Evolutionary conservation across 2,113 vertebrate species (phyloP).

Genomic region (Tupaia chinensis): DNA sequence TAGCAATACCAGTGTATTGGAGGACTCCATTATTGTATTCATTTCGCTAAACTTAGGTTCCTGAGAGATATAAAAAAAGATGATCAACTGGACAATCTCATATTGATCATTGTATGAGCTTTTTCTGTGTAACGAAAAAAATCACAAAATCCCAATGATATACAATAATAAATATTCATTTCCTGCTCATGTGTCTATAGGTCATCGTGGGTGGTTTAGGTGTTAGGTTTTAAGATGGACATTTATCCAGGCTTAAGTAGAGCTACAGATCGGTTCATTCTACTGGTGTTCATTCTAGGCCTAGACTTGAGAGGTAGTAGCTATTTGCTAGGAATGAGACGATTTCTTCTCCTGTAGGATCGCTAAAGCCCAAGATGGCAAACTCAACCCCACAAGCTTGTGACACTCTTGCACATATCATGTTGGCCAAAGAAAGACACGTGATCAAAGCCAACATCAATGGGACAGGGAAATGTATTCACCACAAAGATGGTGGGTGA

Average conservation of each 20-base stretch:
- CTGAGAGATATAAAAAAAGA: neutral
- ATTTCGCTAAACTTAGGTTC: neutral
- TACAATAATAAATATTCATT: neutral
- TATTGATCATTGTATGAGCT: neutral
- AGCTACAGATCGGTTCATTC: neutral
- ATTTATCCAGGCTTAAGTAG: neutral
- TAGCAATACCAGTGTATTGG: neutral
- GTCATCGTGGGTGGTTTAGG: neutral
- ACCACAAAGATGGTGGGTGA: neutral
- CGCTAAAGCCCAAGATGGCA: neutral
- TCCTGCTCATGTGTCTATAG: neutral
- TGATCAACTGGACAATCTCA: neutral
- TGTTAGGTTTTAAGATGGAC: neutral
- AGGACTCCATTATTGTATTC: neutral
- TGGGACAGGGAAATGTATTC: neutral
- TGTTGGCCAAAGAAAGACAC: neutral
- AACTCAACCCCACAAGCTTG: neutral
- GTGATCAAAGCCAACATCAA: neutral
- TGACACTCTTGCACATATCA: neutral
- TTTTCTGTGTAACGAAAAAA: neutral
- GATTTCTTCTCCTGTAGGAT: neutral
- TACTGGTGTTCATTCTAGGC: neutral
- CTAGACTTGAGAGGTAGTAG: neutral
- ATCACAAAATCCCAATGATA: neutral
- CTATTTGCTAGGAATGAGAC: accelerated